Evolutionary conservation across 2,888 invertebrate genomes (phyloP).

Genomic region (Sialis fuliginosa): DNA sequence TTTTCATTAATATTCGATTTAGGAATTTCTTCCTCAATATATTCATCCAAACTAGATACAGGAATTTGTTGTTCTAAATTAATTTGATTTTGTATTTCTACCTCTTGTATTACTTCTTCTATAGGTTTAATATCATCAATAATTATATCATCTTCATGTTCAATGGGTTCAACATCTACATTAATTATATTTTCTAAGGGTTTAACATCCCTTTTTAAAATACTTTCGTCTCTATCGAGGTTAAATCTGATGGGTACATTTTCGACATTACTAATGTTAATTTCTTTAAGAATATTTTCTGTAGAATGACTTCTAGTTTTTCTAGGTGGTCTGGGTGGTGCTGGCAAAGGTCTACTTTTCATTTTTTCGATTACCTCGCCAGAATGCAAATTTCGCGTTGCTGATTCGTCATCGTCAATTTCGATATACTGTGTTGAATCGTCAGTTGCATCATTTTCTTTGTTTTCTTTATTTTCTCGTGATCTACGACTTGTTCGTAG

Average conservation of each 20-base stretch:
- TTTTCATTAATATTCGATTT: constrained; percentile 4
- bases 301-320: constrained; percentile 19
- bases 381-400: constrained; percentile 45
- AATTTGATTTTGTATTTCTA: not conserved
- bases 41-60: constrained; percentile 7
- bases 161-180: constrained; percentile 11
- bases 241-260: too few relatives aligned
- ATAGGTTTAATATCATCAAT: not conserved
- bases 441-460: constrained; percentile 17
- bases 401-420: constrained; percentile 36
- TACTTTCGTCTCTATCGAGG: too few relatives aligned
- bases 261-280: not conserved
- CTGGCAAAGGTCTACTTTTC: constrained; percentile 69
- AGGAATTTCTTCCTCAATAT: constrained; percentile 5
- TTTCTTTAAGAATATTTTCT: constrained; percentile 14
- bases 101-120: not conserved
- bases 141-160: constrained; percentile 5
- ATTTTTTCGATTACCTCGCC: constrained; percentile 65
- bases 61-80: not conserved
- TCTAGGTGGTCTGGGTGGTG: constrained; percentile 71
- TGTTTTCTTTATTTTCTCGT: constrained; percentile 34
- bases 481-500: constrained; percentile 39
- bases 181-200: constrained; percentile 13
- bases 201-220: too few relatives aligned
- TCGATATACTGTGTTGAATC: constrained; percentile 41